Evolutionary conservation across 2,888 invertebrate species (phyloP), one percentile per base, ranked within the genome.

Genomic region (Andrena dorsata): DNA sequence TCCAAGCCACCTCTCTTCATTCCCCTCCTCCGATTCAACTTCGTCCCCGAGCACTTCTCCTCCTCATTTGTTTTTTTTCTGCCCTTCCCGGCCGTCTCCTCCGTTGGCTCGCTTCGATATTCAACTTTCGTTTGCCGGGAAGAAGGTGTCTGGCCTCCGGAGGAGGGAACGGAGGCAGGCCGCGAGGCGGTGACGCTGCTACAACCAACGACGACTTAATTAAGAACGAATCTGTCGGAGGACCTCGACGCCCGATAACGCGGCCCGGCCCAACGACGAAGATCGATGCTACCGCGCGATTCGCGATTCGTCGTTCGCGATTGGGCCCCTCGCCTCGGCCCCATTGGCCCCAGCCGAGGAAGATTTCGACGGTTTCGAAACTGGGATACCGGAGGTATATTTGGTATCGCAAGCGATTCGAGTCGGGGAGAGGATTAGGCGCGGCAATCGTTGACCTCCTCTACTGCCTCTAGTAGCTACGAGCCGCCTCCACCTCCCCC

Each of bases 181-280:
- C 41, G 58, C 61, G 71, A 58, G 53, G 28, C 66, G 77, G 58
- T 56, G 71, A 80, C 73, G 61, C 53, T 13, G 61, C 73, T 64
- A 72, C 72, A 65, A 84, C 76, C 66, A 70, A 35, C 80, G 78
- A 84, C 82, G 87, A 82, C 82, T 90, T 88, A 87, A 90, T 90
- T 91, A 90, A 85, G 83, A 70, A 80, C 73, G 85, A 74, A 81
- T 76, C 72, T 79, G 75, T 83, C 83, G 71, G 53, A 16, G 64
- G 41, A 23, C 30, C 51, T 30, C 51, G 78, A 28, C 69, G 74
- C 1, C 58, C 23, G 74, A 83, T 83, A 78, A 71, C 63, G 76
- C 71, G 71, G 16, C 20, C 30, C 30, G n/a, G 8, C 5, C 41
- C 30, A 58, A 75, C 81, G 78, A 85, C 78, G 78, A 84, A 85